phyloP scores from a whole-genome alignment of 2,113 vertebrate species.

The Scomber japonicus region DNA sequence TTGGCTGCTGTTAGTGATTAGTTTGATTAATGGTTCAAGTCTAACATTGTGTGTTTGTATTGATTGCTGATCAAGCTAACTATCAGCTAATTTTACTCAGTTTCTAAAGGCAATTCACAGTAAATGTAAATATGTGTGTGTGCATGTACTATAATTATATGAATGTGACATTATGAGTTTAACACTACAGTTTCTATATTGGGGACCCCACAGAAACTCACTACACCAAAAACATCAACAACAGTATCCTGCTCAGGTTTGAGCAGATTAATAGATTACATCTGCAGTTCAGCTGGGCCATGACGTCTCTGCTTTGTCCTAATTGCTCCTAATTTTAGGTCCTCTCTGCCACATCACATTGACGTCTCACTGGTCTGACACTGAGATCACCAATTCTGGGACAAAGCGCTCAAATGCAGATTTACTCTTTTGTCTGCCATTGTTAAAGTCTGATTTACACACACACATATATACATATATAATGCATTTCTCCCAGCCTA shows the following conservation, averaged over 20 bases:
- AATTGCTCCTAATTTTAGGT: constrained; percentile 77
- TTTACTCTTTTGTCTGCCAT: neutral
- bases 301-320: constrained; percentile 48
- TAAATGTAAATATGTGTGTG: too few relatives aligned
- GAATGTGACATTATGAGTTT: too few relatives aligned
- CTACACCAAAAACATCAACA: neutral
- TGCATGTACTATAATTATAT: too few relatives aligned
- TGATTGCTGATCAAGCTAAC: too few relatives aligned
- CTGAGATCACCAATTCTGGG: constrained; percentile 44
- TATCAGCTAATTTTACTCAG: too few relatives aligned
- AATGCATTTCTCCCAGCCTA: neutral
- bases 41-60: too few relatives aligned
- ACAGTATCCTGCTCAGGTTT: constrained; percentile 27
- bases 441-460: neutral
- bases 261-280: constrained; percentile 63
- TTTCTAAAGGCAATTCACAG: too few relatives aligned
- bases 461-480: neutral
- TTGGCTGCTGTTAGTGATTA: too few relatives aligned
- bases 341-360: constrained; percentile 46
- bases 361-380: constrained; percentile 46
- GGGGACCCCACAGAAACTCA: too few relatives aligned
- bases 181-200: too few relatives aligned
- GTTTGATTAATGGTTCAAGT: too few relatives aligned
- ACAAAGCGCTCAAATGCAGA: constrained; percentile 32
- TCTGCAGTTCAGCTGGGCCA: constrained; percentile 41